Conservation (phyloP, 64 coral and sea anemone species). For the Pachyseris speciosa region DNA sequence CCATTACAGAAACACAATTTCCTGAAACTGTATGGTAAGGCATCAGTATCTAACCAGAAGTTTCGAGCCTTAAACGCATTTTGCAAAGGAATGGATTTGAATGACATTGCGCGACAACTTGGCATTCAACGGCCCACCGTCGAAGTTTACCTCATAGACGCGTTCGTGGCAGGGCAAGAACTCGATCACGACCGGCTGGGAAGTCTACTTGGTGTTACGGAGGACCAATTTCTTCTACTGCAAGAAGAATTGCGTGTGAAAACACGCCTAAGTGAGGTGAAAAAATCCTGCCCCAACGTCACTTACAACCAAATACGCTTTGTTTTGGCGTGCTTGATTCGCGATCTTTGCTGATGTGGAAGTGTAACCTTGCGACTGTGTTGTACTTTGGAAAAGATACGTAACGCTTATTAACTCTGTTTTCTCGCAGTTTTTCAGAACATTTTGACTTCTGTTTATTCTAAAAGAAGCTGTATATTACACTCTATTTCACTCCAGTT, state of each 20-base stretch:
- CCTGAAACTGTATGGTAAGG: not conserved
- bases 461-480: too few species aligned
- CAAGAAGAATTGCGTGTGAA: not conserved
- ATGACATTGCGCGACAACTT: not conserved
- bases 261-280: not conserved
- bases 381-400: not conserved
- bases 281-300: not conserved
- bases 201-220: not conserved
- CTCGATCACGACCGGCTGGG: not conserved
- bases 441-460: too few species aligned
- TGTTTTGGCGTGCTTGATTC: not conserved
- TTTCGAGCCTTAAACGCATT: not conserved
- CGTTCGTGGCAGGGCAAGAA: not conserved
- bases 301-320: not conserved
- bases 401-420: not conserved
- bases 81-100: not conserved
- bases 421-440: not conserved
- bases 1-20: not conserved
- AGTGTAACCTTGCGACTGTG: not conserved
- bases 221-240: not conserved
- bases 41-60: not conserved
- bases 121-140: not conserved
- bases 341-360: too few species aligned
- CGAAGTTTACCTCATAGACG: not conserved
- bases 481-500: too few species aligned